phyloP scores from a whole-genome alignment of 2,888 invertebrate species.

The Dastarcus helophoroides region DNA sequence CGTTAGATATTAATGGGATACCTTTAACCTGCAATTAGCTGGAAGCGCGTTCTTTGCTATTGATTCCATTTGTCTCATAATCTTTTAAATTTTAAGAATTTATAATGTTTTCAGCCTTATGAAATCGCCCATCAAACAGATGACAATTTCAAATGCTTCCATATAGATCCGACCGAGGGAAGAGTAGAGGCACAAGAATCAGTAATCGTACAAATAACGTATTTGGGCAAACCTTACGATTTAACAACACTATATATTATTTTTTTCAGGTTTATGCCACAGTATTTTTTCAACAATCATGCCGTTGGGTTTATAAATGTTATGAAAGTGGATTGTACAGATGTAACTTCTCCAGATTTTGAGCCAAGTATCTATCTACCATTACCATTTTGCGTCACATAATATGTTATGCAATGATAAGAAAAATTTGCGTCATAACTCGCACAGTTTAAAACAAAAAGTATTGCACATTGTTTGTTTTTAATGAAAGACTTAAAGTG shows the following conservation, averaged over 20 bases:
- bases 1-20: too few relatives aligned
- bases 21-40: too few relatives aligned
- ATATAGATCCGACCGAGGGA: constrained; percentile 20
- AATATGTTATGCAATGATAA: too few relatives aligned
- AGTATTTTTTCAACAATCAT: constrained; percentile 21
- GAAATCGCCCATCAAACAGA: constrained; percentile 13
- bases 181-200: constrained; percentile 18
- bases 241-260: not conserved
- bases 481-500: too few relatives aligned
- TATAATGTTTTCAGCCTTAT: constrained; percentile 11
- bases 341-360: too few relatives aligned
- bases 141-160: constrained; percentile 18
- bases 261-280: constrained; percentile 11
- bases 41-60: too few relatives aligned
- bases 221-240: constrained; percentile 1
- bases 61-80: too few relatives aligned
- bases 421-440: too few relatives aligned
- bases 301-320: constrained; percentile 38
- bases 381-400: too few relatives aligned
- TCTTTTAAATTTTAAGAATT: constrained; percentile 4
- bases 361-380: too few relatives aligned
- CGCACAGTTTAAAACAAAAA: too few relatives aligned
- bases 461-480: too few relatives aligned
- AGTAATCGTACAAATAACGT: constrained; percentile 19
- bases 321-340: constrained; percentile 27